Conservation (phyloP, 2,888 invertebrate genomes). For the Dynastes tityus region DNA sequence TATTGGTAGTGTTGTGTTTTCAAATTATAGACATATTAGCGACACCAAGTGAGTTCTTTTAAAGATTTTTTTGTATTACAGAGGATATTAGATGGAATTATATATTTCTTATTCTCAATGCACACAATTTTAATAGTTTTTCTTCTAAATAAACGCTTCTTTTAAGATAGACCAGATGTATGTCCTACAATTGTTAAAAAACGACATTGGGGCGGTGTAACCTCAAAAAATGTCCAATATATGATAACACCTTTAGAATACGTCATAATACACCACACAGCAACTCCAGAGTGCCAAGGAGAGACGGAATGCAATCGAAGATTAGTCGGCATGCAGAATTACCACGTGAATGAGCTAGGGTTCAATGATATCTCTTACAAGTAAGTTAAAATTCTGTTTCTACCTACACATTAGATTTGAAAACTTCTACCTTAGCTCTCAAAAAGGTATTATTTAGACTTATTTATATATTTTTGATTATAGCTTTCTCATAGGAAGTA, state of each 20-base stretch:
- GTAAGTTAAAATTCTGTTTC: conserved; percentile 63
- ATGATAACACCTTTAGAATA: conserved; percentile 71
- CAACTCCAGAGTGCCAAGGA: conserved; percentile 70
- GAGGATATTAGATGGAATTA: too few relatives aligned
- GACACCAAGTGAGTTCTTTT: background rate
- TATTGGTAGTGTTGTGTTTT: background rate
- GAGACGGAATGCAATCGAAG: conserved; percentile 69
- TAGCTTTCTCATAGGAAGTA: conserved; percentile 76
- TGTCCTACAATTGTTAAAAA: conserved; percentile 75
- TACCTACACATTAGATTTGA: too few relatives aligned
- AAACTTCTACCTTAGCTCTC: too few relatives aligned
- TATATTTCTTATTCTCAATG: background rate
- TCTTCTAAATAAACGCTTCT: background rate
- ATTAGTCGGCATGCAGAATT: conserved; percentile 71
- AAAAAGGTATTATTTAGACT: too few relatives aligned
- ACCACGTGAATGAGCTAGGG: conserved; percentile 71
- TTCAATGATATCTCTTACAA: conserved; percentile 76
- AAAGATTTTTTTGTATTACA: background rate
- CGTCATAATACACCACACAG: conserved; percentile 76
- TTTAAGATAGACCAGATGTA: background rate
- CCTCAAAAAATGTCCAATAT: conserved; percentile 72
- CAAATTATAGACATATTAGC: background rate
- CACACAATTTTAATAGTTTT: background rate
- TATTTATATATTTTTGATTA: conserved; percentile 53
- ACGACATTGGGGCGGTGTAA: conserved; percentile 75